Evolutionary conservation across 2,888 invertebrate genomes (phyloP).

Genomic region (Camptogramma bilineatum): DNA sequence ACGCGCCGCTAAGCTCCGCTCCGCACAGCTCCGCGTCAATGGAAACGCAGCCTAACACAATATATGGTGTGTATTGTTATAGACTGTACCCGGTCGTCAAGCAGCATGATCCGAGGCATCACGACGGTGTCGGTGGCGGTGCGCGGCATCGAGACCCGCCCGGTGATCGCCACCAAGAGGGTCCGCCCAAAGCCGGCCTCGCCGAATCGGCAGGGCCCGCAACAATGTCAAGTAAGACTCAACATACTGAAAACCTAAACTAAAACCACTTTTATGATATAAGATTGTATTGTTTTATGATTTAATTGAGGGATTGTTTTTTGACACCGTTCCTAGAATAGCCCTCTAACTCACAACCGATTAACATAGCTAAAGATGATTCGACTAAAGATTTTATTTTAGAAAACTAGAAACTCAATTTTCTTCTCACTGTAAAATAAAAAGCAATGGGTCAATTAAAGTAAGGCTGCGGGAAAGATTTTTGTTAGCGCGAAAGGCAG

Average conservation of each 20-base stretch:
- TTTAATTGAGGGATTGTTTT: not conserved
- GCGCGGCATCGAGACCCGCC: conserved; percentile 70
- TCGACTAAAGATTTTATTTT: not conserved
- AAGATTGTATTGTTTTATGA: too few relatives aligned
- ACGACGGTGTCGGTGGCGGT: conserved; percentile 77
- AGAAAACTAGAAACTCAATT: not conserved
- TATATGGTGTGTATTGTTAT: conserved; percentile 43
- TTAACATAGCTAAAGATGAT: not conserved
- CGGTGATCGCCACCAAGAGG: conserved; percentile 67
- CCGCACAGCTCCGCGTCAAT: too few relatives aligned
- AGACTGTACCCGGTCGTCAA: conserved; percentile 72
- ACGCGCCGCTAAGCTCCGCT: too few relatives aligned
- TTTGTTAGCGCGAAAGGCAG: conserved; percentile 10
- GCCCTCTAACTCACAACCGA: too few relatives aligned
- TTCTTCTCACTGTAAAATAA: not conserved
- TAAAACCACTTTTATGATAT: too few relatives aligned
- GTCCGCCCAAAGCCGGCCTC: conserved; percentile 93
- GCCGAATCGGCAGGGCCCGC: conserved; percentile 95
- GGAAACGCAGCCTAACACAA: too few relatives aligned
- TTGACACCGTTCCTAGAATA: not conserved
- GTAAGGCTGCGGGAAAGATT: conserved; percentile 3
- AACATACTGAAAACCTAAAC: not conserved
- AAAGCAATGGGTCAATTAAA: not conserved
- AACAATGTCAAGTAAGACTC: conserved; percentile 94
- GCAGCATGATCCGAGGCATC: conserved; percentile 64